A percentile compares a stretch with the other conserved stretches of the same genome.
phyloP scores from a whole-genome alignment of 2,113 vertebrate genomes.

The Ceyx margarethae region DNA sequence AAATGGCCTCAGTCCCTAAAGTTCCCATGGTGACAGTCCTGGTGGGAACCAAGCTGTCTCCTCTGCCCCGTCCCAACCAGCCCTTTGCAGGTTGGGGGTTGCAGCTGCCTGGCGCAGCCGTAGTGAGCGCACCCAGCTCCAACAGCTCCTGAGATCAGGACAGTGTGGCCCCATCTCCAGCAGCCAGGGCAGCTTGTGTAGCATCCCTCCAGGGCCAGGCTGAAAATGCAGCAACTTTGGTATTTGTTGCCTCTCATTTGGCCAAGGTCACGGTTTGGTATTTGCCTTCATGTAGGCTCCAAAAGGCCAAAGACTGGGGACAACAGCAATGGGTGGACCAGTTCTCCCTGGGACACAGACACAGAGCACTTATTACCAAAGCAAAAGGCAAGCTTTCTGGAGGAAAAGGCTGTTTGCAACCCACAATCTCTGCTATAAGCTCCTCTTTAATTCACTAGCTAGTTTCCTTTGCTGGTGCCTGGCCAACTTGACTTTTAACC shows the following conservation, averaged over 20 bases:
- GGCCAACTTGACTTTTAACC: not conserved
- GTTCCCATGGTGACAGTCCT: constrained; percentile 60
- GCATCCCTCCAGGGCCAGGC: not conserved
- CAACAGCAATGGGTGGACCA: not conserved
- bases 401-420: not conserved
- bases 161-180: not conserved
- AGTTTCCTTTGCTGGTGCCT: not conserved
- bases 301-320: not conserved
- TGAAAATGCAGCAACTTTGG: not conserved
- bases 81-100: not conserved
- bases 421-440: not conserved
- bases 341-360: not conserved
- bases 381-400: not conserved
- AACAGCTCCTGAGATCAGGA: not conserved
- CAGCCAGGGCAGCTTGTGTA: not conserved
- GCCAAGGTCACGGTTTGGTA: not conserved
- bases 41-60: constrained; percentile 19
- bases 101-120: not conserved
- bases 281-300: not conserved
- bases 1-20: constrained; percentile 19
- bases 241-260: not conserved
- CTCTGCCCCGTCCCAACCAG: not conserved
- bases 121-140: not conserved
- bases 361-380: not conserved
- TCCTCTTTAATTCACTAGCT: not conserved